Conservation (phyloP, 2,113 vertebrate genomes). For the Tapirus terrestris region DNA sequence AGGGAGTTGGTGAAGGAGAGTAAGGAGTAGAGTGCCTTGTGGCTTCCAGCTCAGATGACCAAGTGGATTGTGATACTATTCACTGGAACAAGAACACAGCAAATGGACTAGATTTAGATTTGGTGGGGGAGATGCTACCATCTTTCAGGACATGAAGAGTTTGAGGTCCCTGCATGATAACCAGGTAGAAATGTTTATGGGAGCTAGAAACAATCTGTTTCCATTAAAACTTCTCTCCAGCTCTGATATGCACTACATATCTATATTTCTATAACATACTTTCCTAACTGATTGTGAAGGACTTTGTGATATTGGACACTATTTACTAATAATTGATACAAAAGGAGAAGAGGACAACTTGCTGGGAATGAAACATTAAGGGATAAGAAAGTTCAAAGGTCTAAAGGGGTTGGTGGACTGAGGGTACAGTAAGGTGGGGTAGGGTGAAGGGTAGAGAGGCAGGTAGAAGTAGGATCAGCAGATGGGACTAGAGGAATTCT, state of each 20-base stretch:
- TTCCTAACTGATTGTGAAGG: neutral
- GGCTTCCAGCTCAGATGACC: neutral
- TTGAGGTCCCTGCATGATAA: neutral
- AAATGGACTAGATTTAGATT: neutral
- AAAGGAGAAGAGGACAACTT: neutral
- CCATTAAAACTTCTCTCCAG: neutral
- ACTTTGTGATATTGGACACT: neutral
- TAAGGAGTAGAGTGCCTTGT: neutral
- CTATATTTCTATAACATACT: neutral
- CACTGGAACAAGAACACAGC: neutral
- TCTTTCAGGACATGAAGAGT: neutral
- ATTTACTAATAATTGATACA: neutral
- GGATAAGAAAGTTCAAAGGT: neutral
- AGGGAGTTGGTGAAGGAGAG: neutral
- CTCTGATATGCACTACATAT: neutral
- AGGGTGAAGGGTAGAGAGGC: neutral
- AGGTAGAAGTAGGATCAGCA: neutral
- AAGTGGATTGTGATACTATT: neutral
- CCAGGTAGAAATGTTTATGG: neutral
- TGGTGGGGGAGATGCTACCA: neutral
- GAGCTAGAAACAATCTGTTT: neutral
- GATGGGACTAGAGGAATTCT: neutral
- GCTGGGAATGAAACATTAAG: neutral
- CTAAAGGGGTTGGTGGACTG: neutral
- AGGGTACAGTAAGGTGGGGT: neutral